A percentile compares a stretch with the other conserved stretches of the same genome.
phyloP scores from a whole-genome alignment of 2,797 vertebrate species.

The Mormyrus hasselquistii region DNA sequence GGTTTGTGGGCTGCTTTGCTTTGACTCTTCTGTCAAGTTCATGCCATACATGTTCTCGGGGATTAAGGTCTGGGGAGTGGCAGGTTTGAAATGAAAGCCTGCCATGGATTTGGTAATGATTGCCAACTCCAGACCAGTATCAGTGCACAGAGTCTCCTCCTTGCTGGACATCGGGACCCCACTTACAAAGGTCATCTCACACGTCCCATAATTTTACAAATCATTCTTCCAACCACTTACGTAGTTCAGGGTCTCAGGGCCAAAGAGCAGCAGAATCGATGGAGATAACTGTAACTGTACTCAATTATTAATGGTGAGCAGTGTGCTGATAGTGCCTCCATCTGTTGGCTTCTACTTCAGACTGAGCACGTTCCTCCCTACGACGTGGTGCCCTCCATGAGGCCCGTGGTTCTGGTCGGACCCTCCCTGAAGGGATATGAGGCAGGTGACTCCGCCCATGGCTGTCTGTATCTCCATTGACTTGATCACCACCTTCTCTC shows the following conservation, averaged over 20 bases:
- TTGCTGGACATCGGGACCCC: background rate
- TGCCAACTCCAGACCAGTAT: background rate
- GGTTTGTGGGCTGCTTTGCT: background rate
- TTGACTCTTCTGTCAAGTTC: background rate
- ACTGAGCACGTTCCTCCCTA: constrained; percentile 91
- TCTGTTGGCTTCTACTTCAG: constrained; percentile 54
- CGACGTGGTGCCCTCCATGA: constrained; percentile 96
- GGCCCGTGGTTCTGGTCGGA: constrained; percentile 92
- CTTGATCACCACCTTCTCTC: background rate
- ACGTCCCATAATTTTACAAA: background rate
- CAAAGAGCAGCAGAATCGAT: background rate
- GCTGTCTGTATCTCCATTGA: background rate
- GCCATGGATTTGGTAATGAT: background rate
- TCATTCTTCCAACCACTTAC: background rate
- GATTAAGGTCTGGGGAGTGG: background rate
- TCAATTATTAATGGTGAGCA: background rate
- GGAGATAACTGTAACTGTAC: background rate
- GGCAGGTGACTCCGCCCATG: constrained; percentile 57
- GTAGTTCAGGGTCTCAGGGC: background rate
- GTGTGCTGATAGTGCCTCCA: background rate
- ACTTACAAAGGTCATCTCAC: background rate
- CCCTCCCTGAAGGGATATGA: constrained; percentile 97
- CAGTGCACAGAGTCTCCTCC: background rate
- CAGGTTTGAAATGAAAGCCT: background rate
- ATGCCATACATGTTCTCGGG: background rate